These are phyloP conservation scores for Parambassis ranga DNA, from an alignment of 2,797 vertebrate genomes.

Conservation along the genomic window DNA sequence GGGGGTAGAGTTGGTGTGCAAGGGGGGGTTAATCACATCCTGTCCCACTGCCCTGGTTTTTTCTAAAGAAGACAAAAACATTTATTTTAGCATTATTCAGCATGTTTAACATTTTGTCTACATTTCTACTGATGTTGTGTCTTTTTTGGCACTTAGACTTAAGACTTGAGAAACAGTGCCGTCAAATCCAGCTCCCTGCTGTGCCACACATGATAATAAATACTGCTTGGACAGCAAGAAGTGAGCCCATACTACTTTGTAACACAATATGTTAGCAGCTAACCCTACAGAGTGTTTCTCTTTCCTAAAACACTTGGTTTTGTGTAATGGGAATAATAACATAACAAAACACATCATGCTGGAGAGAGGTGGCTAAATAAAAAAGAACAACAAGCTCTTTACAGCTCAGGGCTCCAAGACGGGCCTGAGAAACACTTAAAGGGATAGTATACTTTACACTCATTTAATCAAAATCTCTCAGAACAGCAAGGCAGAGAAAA, in stretches of 20 bases:
- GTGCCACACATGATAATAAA: slow-evolving; percentile 8
- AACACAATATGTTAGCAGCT: slow-evolving; percentile 18
- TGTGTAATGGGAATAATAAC: slow-evolving; percentile 42
- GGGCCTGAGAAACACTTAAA: slow-evolving; percentile 53
- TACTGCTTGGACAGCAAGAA: slow-evolving; percentile 11
- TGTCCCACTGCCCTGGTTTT: slow-evolving; percentile 67
- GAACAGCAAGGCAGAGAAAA: slow-evolving; percentile 32
- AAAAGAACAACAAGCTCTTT: slow-evolving; percentile 48
- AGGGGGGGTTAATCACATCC: slow-evolving; percentile 38
- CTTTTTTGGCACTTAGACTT: too few species aligned
- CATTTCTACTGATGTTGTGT: not conserved
- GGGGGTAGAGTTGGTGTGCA: too few species aligned
- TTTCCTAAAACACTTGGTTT: slow-evolving; percentile 48
- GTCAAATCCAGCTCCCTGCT: not conserved
- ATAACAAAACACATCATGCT: slow-evolving; percentile 49
- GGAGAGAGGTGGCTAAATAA: slow-evolving; percentile 34
- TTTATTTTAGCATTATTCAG: slow-evolving; percentile 27
- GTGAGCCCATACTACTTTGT: slow-evolving; percentile 5
- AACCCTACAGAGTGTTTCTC: slow-evolving; percentile 8
- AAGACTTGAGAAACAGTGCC: too few species aligned
- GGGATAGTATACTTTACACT: slow-evolving; percentile 53
- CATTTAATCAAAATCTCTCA: slow-evolving; percentile 63
- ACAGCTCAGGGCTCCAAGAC: slow-evolving; percentile 21
- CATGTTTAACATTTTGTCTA: not conserved
- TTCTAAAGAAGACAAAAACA: slow-evolving; percentile 33